Evolutionary conservation across 2,888 invertebrate species (phyloP), one percentile per base, ranked within the genome.

Genomic region (Acanthosepion esculentum): DNA sequence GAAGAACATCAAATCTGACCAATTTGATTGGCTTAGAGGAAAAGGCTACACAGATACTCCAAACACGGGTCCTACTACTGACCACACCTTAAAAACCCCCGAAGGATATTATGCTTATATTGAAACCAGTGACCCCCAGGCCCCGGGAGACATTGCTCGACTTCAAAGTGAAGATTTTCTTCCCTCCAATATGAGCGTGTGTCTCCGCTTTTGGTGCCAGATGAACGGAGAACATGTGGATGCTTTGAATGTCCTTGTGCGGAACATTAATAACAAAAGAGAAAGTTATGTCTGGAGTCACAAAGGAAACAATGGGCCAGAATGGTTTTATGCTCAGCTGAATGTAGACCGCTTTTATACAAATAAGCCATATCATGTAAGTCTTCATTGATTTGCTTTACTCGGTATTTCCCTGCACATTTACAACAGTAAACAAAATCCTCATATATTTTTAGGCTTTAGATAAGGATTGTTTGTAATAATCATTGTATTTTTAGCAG

Each of bases 21-120:
- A 97, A 91, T 97, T 97, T 96, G 97, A 97, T 95, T 97, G 97
- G 97, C 94, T 96, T 64, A 95, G 97, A 94, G 94, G 95, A n/a
- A 94, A 95, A 48, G 97, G 96, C 29, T 94, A 93, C 20, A 97
- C 97, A 8, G 94, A 95, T 41, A 96, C 96, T 41, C n/a, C n/a
- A 8, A 95, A 95, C 94, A 97, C 97, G 20, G 97, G 97, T n/a
- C 97, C 97, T 7, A 95, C 95, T 23, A 93, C 93, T 55, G 96
- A 96, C 95, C 97, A 96, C 95, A 96, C 96, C 0, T 95, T 94
- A 41, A 96, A 95, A 18, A 95, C 95, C 20, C 94, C 95, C 12
- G 78, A 91, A 15, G 97, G 97, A 26, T 96, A 96, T 95, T 97
- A 97, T 95, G 96, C 97, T 95, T 97, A 95, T 95, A 96, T 96